A percentile compares a stretch with the other conserved stretches of the same genome.
phyloP scores from a whole-genome alignment of 1,140 invertebrate genomes.

The Mycetomoellerius zeteki region DNA sequence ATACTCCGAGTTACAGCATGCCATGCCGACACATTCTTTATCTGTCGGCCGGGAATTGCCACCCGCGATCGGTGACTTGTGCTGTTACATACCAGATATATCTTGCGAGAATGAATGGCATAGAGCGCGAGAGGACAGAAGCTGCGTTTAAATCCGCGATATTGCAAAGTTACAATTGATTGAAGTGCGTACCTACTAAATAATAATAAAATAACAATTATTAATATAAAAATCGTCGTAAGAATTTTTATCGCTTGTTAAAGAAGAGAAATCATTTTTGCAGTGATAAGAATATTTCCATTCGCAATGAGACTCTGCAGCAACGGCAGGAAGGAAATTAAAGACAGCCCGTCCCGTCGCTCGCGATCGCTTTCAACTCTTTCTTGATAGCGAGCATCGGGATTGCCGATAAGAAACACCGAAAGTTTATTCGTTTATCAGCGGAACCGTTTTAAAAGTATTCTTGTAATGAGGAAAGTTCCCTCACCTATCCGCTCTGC shows the following conservation, averaged over 20 bases:
- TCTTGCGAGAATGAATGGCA: conserved; percentile 26
- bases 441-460: conserved; percentile 64
- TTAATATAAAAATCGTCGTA: too few species aligned
- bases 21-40: conserved; percentile 65
- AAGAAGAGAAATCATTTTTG: neutral
- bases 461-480: conserved; percentile 72
- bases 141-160: neutral
- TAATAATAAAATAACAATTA: neutral
- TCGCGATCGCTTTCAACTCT: conserved; percentile 49
- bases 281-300: neutral
- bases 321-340: conserved; percentile 42
- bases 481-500: neutral
- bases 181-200: neutral
- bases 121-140: neutral
- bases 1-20: conserved; percentile 34
- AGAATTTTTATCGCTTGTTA: neutral
- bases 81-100: conserved; percentile 46
- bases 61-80: conserved; percentile 61
- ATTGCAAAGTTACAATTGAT: neutral
- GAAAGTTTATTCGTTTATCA: conserved; percentile 71
- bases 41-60: conserved; percentile 67
- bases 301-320: neutral
- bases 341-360: conserved; percentile 38
- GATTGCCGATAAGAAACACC: conserved; percentile 53
- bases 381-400: conserved; percentile 38